Evolutionary conservation across 1,140 invertebrate genomes (phyloP), one percentile per base, ranked within the genome.

Genomic region (Drosophila arizonae): DNA sequence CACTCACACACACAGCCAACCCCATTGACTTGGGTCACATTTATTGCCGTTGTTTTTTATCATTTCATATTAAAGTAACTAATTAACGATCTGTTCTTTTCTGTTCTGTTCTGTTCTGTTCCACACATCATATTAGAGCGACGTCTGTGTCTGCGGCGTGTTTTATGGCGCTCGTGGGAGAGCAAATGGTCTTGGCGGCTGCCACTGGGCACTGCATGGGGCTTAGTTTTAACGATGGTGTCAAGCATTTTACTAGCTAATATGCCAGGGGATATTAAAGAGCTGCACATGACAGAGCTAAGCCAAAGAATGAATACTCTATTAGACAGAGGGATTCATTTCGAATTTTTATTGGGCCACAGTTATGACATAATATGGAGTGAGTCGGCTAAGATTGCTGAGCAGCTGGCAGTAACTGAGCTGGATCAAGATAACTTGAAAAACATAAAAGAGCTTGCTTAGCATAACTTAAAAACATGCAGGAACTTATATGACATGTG

Each of bases 11-110:
- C 41, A 4, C 43, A 15, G n/a, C 1, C 9, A 9, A 57, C 30
- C 33, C 24, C 45, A 39, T n/a, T 69, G 66, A 74, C 72, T 60
- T 41, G 66, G 46, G 72, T 52, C 24, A 9, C 36, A 57, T 39
- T 43, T 17, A n/a, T 30, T 62, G 24, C 9, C 39, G 45, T 54
- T 52, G 51, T 57, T 57, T 75, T 60, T 77, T 75, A 78, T 76
- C 60, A 67, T 67, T 52, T 57, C 65, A 58, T 74, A 74, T 74
- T 77, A 77, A 77, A 77, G 56, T 69, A 62, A 74, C 70, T 79
- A 79, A 79, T 79, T 79, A 54, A 63, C 67, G 61, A 17, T 24
- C 15, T 71, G 41, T 55, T 57, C 45, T 39, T 36, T 17, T 17
- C 17, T 17, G 1, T 17, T 17, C n/a, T n/a, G n/a, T 33, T 54